phyloP scores from a whole-genome alignment of 2,113 vertebrate genomes.

The Corynorhinus townsendii region DNA sequence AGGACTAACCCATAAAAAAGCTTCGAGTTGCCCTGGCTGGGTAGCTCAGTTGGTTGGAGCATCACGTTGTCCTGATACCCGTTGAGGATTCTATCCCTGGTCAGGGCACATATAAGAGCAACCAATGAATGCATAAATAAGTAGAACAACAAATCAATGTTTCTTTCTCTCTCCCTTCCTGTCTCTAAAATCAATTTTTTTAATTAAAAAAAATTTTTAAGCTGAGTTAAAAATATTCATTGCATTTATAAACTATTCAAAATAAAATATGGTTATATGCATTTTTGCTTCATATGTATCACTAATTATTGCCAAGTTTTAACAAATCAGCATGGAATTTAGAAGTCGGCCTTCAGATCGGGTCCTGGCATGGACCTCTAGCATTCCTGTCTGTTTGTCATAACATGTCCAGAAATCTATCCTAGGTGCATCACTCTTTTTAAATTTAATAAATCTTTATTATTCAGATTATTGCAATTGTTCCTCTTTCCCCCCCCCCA shows the following conservation, averaged over 20 bases:
- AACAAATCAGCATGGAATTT: neutral
- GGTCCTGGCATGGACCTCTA: neutral
- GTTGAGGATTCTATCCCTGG: neutral
- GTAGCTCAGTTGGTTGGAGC: neutral
- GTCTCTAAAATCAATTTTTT: no score
- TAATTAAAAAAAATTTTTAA: neutral
- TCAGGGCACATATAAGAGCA: neutral
- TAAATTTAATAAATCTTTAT: no score
- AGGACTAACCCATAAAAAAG: neutral
- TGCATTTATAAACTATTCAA: neutral
- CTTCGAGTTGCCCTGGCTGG: neutral
- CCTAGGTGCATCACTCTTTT: neutral
- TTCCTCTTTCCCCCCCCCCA: no score
- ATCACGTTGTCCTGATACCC: neutral
- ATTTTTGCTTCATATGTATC: neutral
- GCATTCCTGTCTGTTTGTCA: neutral
- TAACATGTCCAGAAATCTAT: neutral
- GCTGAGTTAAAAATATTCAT: neutral
- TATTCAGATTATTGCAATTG: no score
- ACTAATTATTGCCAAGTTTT: neutral
- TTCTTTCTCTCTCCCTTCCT: neutral
- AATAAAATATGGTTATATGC: neutral
- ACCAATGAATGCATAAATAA: neutral
- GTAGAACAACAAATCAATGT: neutral
- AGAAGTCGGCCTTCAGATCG: neutral